Base-by-base conservation (phyloP, 2,113 vertebrate species). In the Trogon melanurus region DNA sequence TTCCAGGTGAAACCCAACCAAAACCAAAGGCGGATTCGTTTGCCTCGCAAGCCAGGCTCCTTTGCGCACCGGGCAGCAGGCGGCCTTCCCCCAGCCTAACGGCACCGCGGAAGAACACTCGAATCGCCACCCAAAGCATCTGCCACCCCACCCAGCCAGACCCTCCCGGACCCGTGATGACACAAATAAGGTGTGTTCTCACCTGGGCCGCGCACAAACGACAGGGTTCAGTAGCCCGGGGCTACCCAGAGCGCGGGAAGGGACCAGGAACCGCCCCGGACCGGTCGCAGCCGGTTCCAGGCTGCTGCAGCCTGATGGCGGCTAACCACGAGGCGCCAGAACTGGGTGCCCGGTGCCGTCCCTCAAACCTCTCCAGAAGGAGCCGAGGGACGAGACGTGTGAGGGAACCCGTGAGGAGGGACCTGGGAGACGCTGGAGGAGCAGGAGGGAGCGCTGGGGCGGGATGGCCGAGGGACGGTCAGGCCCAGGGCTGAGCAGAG, bases 261-360 rank as follows among this genome's bases (percentile, higher is more conserved):
- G 41, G 27, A 23, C 5, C 5, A 1, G 0, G 1, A n/a, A 6
- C 14, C 0, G 7, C 27, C 25, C 5, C 0, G 29, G 3, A 8
- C 41, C 9, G 6, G 65, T 11, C 2, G 1, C 56, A 38, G 70
- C 29, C 8, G 3, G 48, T 44, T 69, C 48, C 41, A 6, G 38
- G 18, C 30, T 1, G n/a, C 29, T 2, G 16, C 21, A 7, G 57
- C 29, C 72, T 54, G n/a, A 32, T 11, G 6, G 27, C 27, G 14
- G 6, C 20, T 3, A 25, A 36, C 4, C 1, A 3, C 8, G 2
- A 7, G 0, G 17, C 2, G 3, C 72, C 30, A 15, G 14, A 48
- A 38, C 11, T 2, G 14, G 34, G 19, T 1, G 13, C 44, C 2
- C 0, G 11, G 26, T 4, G 3, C 48, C 4, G 1, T 10, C 62